Conservation (phyloP, 2,888 invertebrate species). For the Harpagoxenus sublaevis region DNA sequence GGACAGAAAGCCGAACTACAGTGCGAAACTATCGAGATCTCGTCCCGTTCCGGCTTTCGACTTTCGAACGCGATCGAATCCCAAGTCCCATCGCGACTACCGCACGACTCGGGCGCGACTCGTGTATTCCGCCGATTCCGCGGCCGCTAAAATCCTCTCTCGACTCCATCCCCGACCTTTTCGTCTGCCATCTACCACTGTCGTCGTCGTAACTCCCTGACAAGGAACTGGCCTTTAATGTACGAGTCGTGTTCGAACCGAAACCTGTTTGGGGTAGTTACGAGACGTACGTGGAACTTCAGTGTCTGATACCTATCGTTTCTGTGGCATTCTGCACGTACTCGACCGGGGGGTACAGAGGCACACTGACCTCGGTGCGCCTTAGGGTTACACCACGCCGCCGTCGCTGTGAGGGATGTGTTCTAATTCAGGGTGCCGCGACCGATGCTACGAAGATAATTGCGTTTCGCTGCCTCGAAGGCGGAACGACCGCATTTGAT, state of each 20-base stretch:
- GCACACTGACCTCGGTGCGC: conserved; percentile 66
- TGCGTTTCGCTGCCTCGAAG: conserved; percentile 74
- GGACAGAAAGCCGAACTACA: conserved; percentile 42
- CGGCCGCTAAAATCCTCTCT: conserved; percentile 53
- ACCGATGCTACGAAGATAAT: conserved; percentile 78
- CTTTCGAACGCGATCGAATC: conserved; percentile 48
- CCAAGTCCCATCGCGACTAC: conserved; percentile 31
- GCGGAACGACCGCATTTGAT: conserved; percentile 76
- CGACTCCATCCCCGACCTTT: conserved; percentile 30
- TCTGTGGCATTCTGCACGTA: conserved; percentile 47
- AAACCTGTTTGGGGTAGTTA: conserved; percentile 82
- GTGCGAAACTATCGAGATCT: conserved; percentile 43
- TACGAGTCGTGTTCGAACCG: conserved; percentile 81
- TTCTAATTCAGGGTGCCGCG: conserved; percentile 42
- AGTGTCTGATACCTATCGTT: conserved; percentile 60
- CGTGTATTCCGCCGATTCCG: conserved; percentile 48
- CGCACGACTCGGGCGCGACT: conserved; percentile 18
- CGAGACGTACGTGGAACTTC: conserved; percentile 72
- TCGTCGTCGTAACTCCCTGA: conserved; percentile 55
- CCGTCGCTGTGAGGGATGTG: conserved; percentile 27
- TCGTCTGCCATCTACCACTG: conserved; percentile 2
- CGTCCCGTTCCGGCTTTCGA: conserved; percentile 47
- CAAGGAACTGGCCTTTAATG: conserved; percentile 80
- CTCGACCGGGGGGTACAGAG: conserved; percentile 40
- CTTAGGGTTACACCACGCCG: conserved; percentile 52